Conservation (phyloP, 2,888 invertebrate genomes). For the Malacosoma neustria region DNA sequence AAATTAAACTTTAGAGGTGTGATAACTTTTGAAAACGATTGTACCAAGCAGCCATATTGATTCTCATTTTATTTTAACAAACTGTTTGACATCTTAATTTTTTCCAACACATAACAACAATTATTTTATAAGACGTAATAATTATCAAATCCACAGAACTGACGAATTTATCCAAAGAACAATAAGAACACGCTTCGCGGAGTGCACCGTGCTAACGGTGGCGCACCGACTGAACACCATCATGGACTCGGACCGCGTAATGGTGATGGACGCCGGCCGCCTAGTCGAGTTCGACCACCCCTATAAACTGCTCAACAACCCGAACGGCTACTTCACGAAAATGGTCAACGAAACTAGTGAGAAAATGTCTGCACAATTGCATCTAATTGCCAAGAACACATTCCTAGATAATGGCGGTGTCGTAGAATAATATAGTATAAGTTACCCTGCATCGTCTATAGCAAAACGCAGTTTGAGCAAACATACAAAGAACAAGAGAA, state of each 20-base stretch:
- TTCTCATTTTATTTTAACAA: too few relatives aligned
- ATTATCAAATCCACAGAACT: conserved; percentile 78
- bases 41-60: too few relatives aligned
- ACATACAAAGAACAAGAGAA: too few relatives aligned
- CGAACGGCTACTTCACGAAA: conserved; percentile 76
- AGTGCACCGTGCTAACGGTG: conserved; percentile 92
- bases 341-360: conserved; percentile 83
- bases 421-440: conserved; percentile 36
- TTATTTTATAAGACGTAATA: too few relatives aligned
- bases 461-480: too few relatives aligned
- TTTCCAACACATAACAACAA: too few relatives aligned
- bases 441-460: too few relatives aligned
- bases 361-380: conserved; percentile 61
- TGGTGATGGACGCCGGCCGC: conserved; percentile 89
- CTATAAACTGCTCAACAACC: conserved; percentile 75
- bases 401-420: conserved; percentile 51
- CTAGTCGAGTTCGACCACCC: conserved; percentile 85
- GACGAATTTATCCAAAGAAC: conserved; percentile 90
- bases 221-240: conserved; percentile 94
- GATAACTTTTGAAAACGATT: too few relatives aligned
- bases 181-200: conserved; percentile 84
- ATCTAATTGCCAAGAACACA: conserved; percentile 59
- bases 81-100: too few relatives aligned
- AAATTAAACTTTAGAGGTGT: too few relatives aligned
- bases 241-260: conserved; percentile 92